Conservation (phyloP, 1,140 invertebrate genomes). For the Drosophila nebulosa region DNA sequence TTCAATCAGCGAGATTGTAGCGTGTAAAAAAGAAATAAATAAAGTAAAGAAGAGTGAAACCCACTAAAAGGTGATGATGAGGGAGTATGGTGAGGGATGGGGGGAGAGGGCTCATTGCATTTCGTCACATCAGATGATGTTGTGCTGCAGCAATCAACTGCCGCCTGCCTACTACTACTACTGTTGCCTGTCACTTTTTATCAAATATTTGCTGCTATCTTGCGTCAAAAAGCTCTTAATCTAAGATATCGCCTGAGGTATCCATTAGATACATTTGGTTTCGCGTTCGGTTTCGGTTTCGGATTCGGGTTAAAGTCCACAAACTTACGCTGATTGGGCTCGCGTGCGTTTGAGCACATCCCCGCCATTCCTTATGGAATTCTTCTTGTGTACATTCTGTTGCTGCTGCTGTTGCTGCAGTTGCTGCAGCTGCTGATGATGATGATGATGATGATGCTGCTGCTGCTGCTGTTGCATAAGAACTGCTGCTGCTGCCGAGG, state of each 20-base stretch:
- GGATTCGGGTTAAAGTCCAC: constrained; percentile 55
- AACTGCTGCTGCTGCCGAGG: constrained; percentile 82
- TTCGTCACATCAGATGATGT: constrained; percentile 12
- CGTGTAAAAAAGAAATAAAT: neutral
- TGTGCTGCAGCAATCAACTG: too few species aligned
- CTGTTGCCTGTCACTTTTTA: neutral
- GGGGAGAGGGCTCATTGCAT: too few species aligned
- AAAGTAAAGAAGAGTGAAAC: neutral
- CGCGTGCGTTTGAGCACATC: constrained; percentile 86
- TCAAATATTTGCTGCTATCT: constrained; percentile 44
- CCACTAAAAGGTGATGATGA: too few species aligned
- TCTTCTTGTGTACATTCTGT: constrained; percentile 85
- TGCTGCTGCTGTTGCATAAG: constrained; percentile 79
- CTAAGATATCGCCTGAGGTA: constrained; percentile 31
- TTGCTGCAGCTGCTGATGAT: constrained; percentile 81
- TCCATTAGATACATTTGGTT: constrained; percentile 11
- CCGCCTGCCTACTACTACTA: too few species aligned
- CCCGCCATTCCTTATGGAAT: constrained; percentile 85
- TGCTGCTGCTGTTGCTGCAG: constrained; percentile 67
- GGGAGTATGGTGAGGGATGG: too few species aligned
- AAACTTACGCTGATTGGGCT: constrained; percentile 86
- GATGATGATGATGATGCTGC: constrained; percentile 14
- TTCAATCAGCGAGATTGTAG: constrained; percentile 1
- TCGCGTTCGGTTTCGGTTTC: too few species aligned
- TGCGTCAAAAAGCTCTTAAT: constrained; percentile 24